Evolutionary conservation across 35 echinoderm and acorn worm species (phyloP).

Genomic region (Apostichopus japonicus): DNA sequence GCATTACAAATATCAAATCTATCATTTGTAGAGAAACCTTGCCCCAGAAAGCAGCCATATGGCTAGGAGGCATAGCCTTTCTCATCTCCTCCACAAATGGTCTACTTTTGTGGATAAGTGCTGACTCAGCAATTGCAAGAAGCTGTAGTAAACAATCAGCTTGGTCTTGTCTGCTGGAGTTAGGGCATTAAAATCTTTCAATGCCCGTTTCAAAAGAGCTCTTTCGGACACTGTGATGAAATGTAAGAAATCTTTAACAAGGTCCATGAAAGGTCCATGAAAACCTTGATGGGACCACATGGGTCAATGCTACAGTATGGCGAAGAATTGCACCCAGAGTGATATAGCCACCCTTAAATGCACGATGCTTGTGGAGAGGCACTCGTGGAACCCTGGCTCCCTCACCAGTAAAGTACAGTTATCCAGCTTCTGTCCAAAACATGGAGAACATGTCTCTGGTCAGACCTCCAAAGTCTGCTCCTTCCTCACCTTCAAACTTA

Average conservation of each 20-base stretch:
- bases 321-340: neutral
- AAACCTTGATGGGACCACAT: neutral
- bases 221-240: neutral
- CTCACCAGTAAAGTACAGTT: neutral
- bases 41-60: neutral
- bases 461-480: neutral
- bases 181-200: neutral
- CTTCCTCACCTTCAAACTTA: neutral
- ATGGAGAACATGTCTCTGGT: neutral
- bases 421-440: neutral
- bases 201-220: neutral
- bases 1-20: neutral
- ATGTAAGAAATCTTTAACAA: neutral
- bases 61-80: neutral
- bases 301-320: neutral
- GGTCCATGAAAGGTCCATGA: neutral
- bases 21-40: slow-evolving; percentile 2
- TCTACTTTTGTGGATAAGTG: neutral
- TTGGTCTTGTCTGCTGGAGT: neutral
- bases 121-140: neutral
- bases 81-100: neutral
- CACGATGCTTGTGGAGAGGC: neutral
- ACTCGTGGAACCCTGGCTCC: neutral
- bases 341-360: neutral
- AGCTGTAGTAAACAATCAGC: neutral